A percentile compares a stretch with the other conserved stretches of the same genome.
Conservation (phyloP, 1,140 invertebrate species). For the Panagrolaimus sp. region DNA sequence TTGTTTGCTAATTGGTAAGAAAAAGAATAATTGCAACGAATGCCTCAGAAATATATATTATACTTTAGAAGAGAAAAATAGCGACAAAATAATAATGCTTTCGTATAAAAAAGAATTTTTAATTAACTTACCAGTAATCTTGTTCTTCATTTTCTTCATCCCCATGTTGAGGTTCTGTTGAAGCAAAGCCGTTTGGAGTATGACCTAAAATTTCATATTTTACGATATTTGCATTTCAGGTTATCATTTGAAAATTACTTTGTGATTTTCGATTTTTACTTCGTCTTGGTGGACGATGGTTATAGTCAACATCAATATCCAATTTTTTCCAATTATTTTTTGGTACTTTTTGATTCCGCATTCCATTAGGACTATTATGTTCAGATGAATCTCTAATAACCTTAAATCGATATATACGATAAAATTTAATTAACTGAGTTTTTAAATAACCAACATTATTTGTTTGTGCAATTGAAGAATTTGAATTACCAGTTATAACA, state of each 20-base stretch:
- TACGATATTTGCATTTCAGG: too few species aligned
- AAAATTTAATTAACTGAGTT: not conserved
- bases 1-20: too few species aligned
- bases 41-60: too few species aligned
- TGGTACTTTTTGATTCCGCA: conserved; percentile 19
- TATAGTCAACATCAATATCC: conserved; percentile 33
- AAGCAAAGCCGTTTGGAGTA: not conserved
- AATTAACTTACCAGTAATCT: conserved; percentile 12
- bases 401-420: not conserved
- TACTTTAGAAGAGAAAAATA: conserved; percentile 7
- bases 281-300: conserved; percentile 6
- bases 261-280: conserved; percentile 3
- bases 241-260: not conserved
- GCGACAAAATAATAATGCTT: not conserved
- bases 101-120: not conserved
- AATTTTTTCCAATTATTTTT: conserved; percentile 37
- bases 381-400: not conserved
- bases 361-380: conserved; percentile 9
- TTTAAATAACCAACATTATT: not conserved
- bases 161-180: not conserved
- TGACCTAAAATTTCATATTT: too few species aligned
- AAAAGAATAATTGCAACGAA: too few species aligned
- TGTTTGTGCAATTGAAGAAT: not conserved
- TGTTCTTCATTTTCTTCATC: conserved; percentile 2
- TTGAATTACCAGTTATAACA: not conserved